phyloP scores from a whole-genome alignment of 30 jellyfish, hydroid and myxozoan genomes.

The Hydractinia symbiolongicarpus region DNA sequence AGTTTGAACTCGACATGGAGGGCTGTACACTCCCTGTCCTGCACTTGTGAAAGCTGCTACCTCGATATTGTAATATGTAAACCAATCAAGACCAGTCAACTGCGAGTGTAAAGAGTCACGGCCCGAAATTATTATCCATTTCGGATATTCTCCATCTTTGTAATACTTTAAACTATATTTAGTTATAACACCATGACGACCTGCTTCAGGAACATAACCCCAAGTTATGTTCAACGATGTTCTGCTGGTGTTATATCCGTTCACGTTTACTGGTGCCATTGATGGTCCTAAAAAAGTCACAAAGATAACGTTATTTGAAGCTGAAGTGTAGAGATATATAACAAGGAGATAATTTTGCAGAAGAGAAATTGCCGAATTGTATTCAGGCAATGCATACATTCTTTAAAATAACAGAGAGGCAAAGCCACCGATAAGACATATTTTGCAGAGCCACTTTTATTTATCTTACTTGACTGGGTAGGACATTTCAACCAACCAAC shows the following conservation, averaged over 20 bases:
- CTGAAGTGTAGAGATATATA: too few species aligned
- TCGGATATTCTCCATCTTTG: not conserved
- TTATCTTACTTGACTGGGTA: too few species aligned
- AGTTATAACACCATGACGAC: not conserved
- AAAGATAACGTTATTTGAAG: too few species aligned
- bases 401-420: too few species aligned
- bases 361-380: too few species aligned
- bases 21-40: slow-evolving; percentile 6
- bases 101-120: not conserved
- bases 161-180: not conserved
- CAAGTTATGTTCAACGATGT: not conserved
- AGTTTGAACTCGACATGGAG: not conserved
- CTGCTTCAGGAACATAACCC: slow-evolving; percentile 3
- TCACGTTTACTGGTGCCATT: not conserved
- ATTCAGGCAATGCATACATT: too few species aligned
- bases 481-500: too few species aligned
- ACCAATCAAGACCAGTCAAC: not conserved
- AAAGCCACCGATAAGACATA: too few species aligned
- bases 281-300: not conserved
- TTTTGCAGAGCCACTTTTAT: too few species aligned
- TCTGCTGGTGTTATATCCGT: not conserved
- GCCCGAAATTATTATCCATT: too few species aligned
- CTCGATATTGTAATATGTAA: not conserved
- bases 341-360: too few species aligned
- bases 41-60: not conserved